Evolutionary conservation across 1,140 invertebrate genomes (phyloP).

Genomic region (honey bee (Apis mellifera)): Amel_HAv3.1 CM009931.2:22293501-22294000

Average conservation of each 20-base stretch:
- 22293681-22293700: too few relatives aligned
- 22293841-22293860: not conserved
- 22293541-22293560: not conserved
- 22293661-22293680: too few relatives aligned
- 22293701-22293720: too few relatives aligned
- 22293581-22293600: fast-evolving
- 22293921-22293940: not conserved
- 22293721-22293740: too few relatives aligned
- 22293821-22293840: too few relatives aligned
- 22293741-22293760: too few relatives aligned
- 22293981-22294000: not conserved
- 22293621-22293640: too few relatives aligned
- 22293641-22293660: too few relatives aligned
- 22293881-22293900: not conserved
- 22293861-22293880: not conserved
- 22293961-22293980: slow-evolving; percentile 13
- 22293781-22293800: not conserved
- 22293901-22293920: not conserved
- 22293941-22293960: not conserved
- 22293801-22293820: not conserved
- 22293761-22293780: not conserved
- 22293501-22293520: not conserved
- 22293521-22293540: not conserved
- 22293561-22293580: not conserved
- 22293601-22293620: not conserved